Base-by-base conservation (phyloP, 2,888 invertebrate genomes). In the Hirtodrosophila cameraria region DNA sequence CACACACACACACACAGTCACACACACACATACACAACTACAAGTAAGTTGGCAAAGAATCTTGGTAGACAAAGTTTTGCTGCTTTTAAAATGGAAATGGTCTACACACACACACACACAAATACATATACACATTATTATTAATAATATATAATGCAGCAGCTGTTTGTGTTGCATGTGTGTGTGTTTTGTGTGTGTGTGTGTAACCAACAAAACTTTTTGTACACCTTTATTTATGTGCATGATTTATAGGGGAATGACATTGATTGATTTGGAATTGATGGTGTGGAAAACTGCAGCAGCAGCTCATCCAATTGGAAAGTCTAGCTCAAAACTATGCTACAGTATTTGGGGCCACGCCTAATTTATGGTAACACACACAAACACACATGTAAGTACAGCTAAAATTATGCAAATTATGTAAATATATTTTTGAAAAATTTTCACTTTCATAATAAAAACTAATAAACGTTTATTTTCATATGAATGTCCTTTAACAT, bases 201-300 rank as follows among this genome's bases (percentile, higher is more conserved):
- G 62, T 63, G 42, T 11, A 35, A 43, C 36, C 31, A 39, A 59
- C 55, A 48, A 48, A 65, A 66, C 48, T 75, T 75, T 70, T 59
- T 57, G 53, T 71, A 55, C 66, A 60, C 66, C 63, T 82, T 79
- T 72, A 72, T 79, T 75, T 79, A 72, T 83, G 74, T 76, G 75
- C 83, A 77, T 86, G 77, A 86, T 83, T 86, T 86, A 86, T 83
- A 66, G 69, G 63, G 58, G 67, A 77, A 61, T 71, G 83, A 83
- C 83, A 83, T 68, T 86, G 83, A 83, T 84, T 83, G 79, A 79
- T 79, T 79, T 57, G 62, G 54, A 79, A 72, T 79, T 83, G 84
- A 83, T 79, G 79, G 72, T 79, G 79, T 71, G 76, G 83, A 79
- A 79, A 79, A 78, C 55, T 78, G 70, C 58, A 66, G 30, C 59